Evolutionary conservation across 2,888 invertebrate genomes (phyloP).

Genomic region (Catonia carolina): DNA sequence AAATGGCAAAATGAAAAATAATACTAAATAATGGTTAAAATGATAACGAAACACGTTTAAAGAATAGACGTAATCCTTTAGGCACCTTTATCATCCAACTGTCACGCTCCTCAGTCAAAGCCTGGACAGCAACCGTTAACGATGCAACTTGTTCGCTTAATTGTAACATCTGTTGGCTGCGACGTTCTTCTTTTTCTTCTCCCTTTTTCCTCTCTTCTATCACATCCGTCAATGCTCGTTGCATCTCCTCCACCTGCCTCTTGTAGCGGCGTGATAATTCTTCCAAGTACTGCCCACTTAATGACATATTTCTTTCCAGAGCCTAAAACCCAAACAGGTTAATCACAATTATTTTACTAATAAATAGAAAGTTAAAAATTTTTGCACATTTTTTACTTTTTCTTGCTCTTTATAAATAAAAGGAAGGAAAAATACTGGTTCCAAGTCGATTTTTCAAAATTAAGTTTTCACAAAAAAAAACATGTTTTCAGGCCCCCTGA

Average conservation of each 20-base stretch:
- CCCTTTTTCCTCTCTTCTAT: conserved; percentile 61
- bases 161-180: conserved; percentile 66
- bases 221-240: conserved; percentile 73
- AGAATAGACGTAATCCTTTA: conserved; percentile 1
- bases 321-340: conserved; percentile 57
- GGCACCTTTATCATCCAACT: conserved; percentile 52
- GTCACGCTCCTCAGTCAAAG: conserved; percentile 55
- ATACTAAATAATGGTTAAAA: no score
- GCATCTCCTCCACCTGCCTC: conserved; percentile 94
- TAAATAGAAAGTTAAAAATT: no score
- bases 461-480: no score
- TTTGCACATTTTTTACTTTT: no score
- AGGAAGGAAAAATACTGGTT: background rate
- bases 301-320: conserved; percentile 92
- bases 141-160: conserved; percentile 58
- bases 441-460: no score
- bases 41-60: background rate
- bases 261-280: conserved; percentile 92
- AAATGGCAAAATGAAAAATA: no score
- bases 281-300: conserved; percentile 93
- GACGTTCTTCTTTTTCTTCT: conserved; percentile 68
- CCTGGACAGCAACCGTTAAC: conserved; percentile 54
- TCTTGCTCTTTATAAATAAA: background rate
- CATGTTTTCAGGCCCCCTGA: no score
- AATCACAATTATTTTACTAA: no score